Evolutionary conservation across 2,113 vertebrate species (phyloP).

Genomic region (Peucedramus taeniatus): DNA sequence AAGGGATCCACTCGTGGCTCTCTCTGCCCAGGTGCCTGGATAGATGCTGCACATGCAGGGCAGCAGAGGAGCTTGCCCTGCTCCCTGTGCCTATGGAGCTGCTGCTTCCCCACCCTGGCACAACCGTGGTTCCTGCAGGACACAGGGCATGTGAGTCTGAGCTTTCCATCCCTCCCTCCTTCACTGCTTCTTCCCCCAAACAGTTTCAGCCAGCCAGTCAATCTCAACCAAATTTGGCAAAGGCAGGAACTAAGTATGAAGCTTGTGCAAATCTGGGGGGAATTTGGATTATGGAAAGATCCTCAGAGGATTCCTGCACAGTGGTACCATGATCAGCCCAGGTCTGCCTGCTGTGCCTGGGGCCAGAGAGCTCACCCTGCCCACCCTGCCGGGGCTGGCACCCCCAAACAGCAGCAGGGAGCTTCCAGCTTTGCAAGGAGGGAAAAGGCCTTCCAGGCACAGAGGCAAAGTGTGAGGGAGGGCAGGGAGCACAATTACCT

Average conservation of each 20-base stretch:
- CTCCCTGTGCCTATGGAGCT: neutral
- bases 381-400: neutral
- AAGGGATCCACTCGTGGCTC: rapidly evolving
- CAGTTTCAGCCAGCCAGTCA: neutral
- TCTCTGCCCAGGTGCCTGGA: neutral
- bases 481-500: neutral
- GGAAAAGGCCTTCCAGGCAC: neutral
- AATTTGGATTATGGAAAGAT: neutral
- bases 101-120: neutral
- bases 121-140: rapidly evolving
- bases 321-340: rapidly evolving
- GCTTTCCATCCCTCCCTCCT: neutral
- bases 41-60: neutral
- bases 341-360: neutral
- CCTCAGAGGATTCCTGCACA: neutral
- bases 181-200: neutral
- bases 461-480: neutral
- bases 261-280: neutral
- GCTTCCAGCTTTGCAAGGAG: neutral
- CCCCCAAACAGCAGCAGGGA: neutral
- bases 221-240: neutral
- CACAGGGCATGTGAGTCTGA: neutral
- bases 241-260: neutral
- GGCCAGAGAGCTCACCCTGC: neutral
- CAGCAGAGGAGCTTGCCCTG: neutral